Conservation (phyloP, 2,797 vertebrate genomes). For the Huso huso region DNA sequence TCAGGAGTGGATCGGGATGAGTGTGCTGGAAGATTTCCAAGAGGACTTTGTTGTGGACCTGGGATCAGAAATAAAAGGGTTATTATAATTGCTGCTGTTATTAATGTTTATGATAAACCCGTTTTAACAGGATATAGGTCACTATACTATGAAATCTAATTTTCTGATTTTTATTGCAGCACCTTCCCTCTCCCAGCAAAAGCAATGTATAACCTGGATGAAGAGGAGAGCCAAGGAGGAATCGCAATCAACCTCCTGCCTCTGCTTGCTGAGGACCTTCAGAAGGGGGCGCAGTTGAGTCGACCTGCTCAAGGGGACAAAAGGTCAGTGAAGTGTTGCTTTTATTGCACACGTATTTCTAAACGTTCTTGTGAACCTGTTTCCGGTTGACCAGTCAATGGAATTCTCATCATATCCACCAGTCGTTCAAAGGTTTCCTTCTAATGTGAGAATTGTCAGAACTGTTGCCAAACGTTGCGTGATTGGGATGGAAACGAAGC, state of each 20-base stretch:
- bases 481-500: too few relatives aligned
- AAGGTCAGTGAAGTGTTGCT: constrained; percentile 33
- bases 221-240: constrained; percentile 64
- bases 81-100: not conserved
- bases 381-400: too few relatives aligned
- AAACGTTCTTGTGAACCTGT: too few relatives aligned
- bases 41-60: constrained; percentile 84
- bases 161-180: constrained; percentile 41
- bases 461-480: too few relatives aligned
- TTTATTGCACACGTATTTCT: too few relatives aligned
- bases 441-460: too few relatives aligned
- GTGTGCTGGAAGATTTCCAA: constrained; percentile 79
- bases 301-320: constrained; percentile 22
- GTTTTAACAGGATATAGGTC: too few relatives aligned
- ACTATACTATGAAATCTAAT: too few relatives aligned
- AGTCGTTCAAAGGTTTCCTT: too few relatives aligned
- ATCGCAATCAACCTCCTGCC: constrained; percentile 87
- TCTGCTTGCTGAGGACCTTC: constrained; percentile 58
- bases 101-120: not conserved
- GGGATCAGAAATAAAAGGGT: constrained; percentile 63
- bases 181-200: constrained; percentile 63
- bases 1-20: constrained; percentile 73
- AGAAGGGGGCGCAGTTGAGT: constrained; percentile 38
- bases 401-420: too few relatives aligned
- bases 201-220: constrained; percentile 77